Percentiles rank a stretch among this genome's conserved stretches.
These are phyloP conservation scores for Probaryconus sp. DNA, from an alignment of 1,140 invertebrate species.

Conservation along the genomic window DNA sequence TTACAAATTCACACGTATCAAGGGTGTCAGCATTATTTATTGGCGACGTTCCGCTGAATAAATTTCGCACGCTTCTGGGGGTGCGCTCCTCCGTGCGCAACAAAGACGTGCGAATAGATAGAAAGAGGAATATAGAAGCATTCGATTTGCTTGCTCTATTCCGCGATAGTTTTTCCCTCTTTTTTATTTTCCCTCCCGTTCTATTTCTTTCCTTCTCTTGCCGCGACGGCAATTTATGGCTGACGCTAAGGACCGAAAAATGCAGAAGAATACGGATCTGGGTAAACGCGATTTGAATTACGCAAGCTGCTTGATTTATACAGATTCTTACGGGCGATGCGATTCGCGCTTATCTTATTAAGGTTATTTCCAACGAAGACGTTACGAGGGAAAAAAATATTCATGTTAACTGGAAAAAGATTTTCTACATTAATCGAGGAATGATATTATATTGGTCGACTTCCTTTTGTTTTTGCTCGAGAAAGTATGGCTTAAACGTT, in stretches of 20 bases:
- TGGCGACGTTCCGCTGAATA: conserved; percentile 59
- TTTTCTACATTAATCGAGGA: conserved; percentile 3
- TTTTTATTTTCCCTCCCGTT: conserved; percentile 57
- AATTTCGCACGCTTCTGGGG: conserved; percentile 58
- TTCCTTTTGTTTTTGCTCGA: too few species aligned
- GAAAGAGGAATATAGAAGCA: conserved; percentile 57
- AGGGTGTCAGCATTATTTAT: conserved; percentile 63
- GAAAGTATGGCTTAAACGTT: too few species aligned
- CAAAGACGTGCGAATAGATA: conserved; percentile 46
- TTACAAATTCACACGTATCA: conserved; percentile 62
- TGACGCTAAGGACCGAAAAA: conserved; percentile 63
- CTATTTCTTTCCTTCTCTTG: too few species aligned
- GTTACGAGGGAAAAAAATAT: conserved; percentile 4
- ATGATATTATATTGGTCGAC: neutral
- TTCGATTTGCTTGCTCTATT: conserved; percentile 64
- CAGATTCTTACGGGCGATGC: conserved; percentile 41
- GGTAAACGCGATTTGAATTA: conserved; percentile 62
- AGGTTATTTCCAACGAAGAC: conserved; percentile 16
- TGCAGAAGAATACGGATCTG: conserved; percentile 55
- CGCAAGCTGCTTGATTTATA: conserved; percentile 55
- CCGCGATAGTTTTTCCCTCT: conserved; percentile 57
- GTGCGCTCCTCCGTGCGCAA: conserved; percentile 33
- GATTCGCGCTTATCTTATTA: conserved; percentile 50
- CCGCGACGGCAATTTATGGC: conserved; percentile 56
- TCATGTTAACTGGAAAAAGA: conserved; percentile 22